Evolutionary conservation across 2,888 invertebrate genomes (phyloP), one percentile per base, ranked within the genome.

Genomic region (Athripsodes cinereus): DNA sequence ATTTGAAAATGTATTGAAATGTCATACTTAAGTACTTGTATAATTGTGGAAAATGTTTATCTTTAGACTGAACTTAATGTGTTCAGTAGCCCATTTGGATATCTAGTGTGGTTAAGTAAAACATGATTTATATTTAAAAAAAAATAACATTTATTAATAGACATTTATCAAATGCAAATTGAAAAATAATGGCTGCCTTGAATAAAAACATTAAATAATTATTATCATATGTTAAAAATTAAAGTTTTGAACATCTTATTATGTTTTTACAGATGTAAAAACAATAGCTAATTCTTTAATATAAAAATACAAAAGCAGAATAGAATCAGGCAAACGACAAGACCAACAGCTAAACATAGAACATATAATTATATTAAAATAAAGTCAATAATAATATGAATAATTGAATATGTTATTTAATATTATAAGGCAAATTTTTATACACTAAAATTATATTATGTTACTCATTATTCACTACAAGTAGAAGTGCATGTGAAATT

Each of bases 121-220:
- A n/a, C n/a, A n/a, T n/a, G n/a, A n/a, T n/a, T n/a, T n/a, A n/a
- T n/a, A n/a, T n/a, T n/a, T n/a, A n/a, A n/a, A 40, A 40, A 40
- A 40, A 40, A 40, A 40, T 40, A 40, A 40, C 40, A 40, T 40
- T 40, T 40, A 40, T 26, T 26, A 26, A 26, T 26, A 40, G 40
- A 40, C 40, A 40, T 40, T 40, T 40, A 40, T 40, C n/a, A 40
- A 40, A 40, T 40, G 40, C 40, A 40, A 40, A 40, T 40, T 40
- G 13, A 8, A 40, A 40, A 40, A 40, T 40, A 40, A 40, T 40
- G 40, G 40, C 40, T 40, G 40, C 40, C 40, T 40, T 40, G 13
- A 40, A 40, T 40, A 40, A 40, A 26, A 40, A n/a, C 40, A 40
- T 3, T 3, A 8, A 26, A 40, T 16, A 40, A 40, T n/a, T 40